Conservation (phyloP, 2,113 vertebrate species). For the Crypturellus undulatus region DNA sequence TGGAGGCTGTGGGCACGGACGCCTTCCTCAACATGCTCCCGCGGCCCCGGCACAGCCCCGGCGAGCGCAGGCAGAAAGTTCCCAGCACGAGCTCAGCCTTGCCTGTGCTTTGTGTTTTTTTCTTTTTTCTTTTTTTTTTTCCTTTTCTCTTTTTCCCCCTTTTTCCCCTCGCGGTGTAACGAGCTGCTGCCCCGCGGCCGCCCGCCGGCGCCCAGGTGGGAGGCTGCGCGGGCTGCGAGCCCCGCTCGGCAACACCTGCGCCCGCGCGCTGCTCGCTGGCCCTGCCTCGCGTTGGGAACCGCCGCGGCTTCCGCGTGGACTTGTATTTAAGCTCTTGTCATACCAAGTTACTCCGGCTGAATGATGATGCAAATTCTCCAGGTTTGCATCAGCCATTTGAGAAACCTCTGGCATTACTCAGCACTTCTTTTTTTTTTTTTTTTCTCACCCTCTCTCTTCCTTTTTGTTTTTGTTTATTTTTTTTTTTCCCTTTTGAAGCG, state of each 20-base stretch:
- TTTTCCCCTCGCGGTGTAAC: not conserved
- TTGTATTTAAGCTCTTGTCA: conserved; percentile 83
- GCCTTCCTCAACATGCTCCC: conserved; percentile 82
- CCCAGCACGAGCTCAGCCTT: conserved; percentile 21
- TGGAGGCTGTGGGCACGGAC: conserved; percentile 59
- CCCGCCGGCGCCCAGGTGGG: conserved; percentile 41
- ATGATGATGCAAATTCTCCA: conserved; percentile 88
- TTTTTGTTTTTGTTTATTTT: not conserved
- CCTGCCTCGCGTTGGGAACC: conserved; percentile 74
- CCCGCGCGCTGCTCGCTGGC: conserved; percentile 22
- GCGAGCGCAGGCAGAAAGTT: conserved; percentile 44
- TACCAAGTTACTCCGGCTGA: conserved; percentile 79
- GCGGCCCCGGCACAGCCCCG: conserved; percentile 8
- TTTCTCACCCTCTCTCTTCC: not conserved
- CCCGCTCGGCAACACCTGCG: conserved; percentile 73
- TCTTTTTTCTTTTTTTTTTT: not conserved
- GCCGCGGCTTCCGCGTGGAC: conserved; percentile 79
- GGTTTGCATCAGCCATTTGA: conserved; percentile 87
- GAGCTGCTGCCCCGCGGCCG: conserved; percentile 26
- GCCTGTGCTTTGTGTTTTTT: not conserved
- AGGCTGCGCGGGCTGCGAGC: conserved; percentile 10
- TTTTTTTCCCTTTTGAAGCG: not conserved
- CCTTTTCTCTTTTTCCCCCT: no score
- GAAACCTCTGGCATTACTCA: conserved; percentile 81
- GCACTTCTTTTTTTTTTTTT: conserved; percentile 51